phyloP scores from a whole-genome alignment of 2,888 invertebrate species.

The Tetanocera ferruginea region DNA sequence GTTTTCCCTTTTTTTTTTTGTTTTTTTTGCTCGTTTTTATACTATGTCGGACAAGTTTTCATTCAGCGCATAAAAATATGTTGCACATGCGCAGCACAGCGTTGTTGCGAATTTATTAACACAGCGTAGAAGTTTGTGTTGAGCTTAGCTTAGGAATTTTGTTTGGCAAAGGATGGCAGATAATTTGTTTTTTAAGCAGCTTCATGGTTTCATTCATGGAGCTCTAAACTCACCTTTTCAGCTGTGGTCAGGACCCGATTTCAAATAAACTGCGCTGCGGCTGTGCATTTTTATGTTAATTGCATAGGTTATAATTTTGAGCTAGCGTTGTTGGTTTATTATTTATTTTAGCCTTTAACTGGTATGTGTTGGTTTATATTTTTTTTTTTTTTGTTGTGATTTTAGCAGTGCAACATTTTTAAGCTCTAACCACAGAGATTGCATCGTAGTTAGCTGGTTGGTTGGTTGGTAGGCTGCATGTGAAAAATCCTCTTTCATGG shows the following conservation, averaged over 20 bases:
- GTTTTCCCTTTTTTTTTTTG: neutral
- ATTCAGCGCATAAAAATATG: conserved; percentile 27
- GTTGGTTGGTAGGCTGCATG: no score
- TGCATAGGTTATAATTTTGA: neutral
- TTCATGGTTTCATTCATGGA: conserved; percentile 30
- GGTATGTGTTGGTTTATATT: neutral
- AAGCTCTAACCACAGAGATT: no score
- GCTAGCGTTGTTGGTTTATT: neutral
- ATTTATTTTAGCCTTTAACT: neutral
- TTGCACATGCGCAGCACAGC: conserved; percentile 17
- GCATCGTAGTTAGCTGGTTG: no score
- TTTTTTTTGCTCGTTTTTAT: neutral
- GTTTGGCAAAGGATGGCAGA: conserved; percentile 10
- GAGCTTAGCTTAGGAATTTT: neutral
- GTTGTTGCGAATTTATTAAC: conserved; percentile 16
- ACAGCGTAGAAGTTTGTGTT: neutral
- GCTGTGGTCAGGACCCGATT: conserved; percentile 24
- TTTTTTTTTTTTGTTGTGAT: neutral
- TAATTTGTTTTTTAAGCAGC: neutral
- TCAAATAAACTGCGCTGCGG: neutral
- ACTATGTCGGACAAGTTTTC: conserved; percentile 28
- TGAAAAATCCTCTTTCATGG: no score
- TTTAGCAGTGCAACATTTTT: neutral
- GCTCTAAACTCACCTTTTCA: neutral
- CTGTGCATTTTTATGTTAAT: conserved; percentile 29